Percentiles rank a stretch among this genome's conserved stretches.
Evolutionary conservation across 1,140 invertebrate genomes (phyloP).

Genomic region (Pectinophora gossypiella): DNA sequence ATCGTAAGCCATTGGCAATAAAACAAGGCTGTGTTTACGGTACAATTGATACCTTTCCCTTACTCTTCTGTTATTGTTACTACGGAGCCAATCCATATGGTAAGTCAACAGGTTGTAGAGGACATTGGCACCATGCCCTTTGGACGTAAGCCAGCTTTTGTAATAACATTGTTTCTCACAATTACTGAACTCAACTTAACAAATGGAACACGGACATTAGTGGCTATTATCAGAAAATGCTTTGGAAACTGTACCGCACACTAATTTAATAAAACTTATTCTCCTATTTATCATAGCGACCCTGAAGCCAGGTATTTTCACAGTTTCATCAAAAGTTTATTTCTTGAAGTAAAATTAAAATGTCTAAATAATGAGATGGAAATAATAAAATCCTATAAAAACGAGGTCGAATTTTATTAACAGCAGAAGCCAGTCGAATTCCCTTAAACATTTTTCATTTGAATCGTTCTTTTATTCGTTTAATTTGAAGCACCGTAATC

Average conservation of each 20-base stretch:
- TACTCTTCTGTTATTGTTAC: slow-evolving; percentile 1
- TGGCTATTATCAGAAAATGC: not conserved
- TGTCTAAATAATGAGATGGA: too few species aligned
- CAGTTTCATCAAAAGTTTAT: not conserved
- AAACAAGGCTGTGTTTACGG: not conserved
- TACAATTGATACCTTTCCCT: not conserved
- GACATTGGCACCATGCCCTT: slow-evolving; percentile 51
- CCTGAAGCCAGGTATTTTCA: too few species aligned
- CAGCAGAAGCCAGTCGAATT: not conserved
- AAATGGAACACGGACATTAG: slow-evolving; percentile 8
- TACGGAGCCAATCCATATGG: slow-evolving; percentile 10
- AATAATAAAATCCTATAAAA: not conserved
- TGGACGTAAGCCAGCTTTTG: slow-evolving; percentile 44
- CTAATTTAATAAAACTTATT: too few species aligned
- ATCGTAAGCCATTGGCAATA: not conserved
- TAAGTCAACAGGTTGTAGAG: slow-evolving; percentile 51
- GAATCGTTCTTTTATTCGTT: not conserved
- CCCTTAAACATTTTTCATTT: not conserved
- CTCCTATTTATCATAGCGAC: too few species aligned
- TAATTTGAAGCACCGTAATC: too few species aligned
- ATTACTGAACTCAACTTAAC: slow-evolving; percentile 21
- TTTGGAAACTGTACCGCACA: too few species aligned
- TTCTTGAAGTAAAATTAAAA: too few species aligned
- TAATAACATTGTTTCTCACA: slow-evolving; percentile 33
- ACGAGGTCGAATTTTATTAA: not conserved